Evolutionary conservation across 2,888 invertebrate genomes (phyloP), one percentile per base, ranked within the genome.

Genomic region (Drosophila planitibia): DNA sequence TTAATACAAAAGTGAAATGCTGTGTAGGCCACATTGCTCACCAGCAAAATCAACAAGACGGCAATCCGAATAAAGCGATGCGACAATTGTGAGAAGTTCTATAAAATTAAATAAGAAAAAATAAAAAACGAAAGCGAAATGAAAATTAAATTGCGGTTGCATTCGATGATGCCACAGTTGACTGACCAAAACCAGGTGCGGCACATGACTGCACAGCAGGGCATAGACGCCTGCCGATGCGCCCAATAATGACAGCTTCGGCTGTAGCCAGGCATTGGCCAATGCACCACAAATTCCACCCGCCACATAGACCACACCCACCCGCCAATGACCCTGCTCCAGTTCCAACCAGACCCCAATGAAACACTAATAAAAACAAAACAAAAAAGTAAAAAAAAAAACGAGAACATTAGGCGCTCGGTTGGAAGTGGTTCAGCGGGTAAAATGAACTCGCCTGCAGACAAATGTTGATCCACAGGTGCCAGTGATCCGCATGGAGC

Each of bases 171-270:
- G 74, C 58, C 62, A 81, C 88, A 79, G 73, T 83, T 85, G 80
- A 85, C 83, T 88, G 93, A 96, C 96, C 94, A 97, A 94, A 90
- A 96, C 94, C 78, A 98, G 95, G 93, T 98, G 97, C 59, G 98
- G 96, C 66, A 98, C 94, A 93, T 98, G 97, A 74, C 98, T 97
- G 60, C 97, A 96, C 74, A 98, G 95, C 79, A 98, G 94, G 32
- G 97, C 97, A 93, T 98, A 98, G 65, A 98, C 97, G 10, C 98
- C 98, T 1, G 97, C 98, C 0, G 98, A 98, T 44, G 98, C 97
- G 28, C 98, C 98, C 57, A 97, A 96, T 82, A 98, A 95, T 87
- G 96, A 95, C 71, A 97, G 96, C 72, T 94, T 94, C 33, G 97
- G 96, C 92, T 97, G 96, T 89, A 97, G 94, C 66, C 96, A 95